Evolutionary conservation across 2,113 vertebrate genomes (phyloP).

Genomic region (Sapayoa aenigma): DNA sequence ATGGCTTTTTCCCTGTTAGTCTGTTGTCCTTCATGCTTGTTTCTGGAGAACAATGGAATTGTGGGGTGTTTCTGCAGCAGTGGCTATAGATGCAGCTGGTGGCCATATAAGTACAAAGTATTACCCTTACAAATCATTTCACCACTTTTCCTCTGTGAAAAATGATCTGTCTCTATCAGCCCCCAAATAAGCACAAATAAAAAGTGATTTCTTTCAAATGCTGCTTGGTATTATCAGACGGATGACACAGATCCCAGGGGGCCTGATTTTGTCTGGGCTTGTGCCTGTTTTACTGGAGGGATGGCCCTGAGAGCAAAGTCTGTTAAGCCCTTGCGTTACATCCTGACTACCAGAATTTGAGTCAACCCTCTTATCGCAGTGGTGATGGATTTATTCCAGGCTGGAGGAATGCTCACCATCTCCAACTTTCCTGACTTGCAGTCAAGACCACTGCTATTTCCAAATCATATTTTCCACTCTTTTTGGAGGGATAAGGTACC

Average conservation of each 20-base stretch:
- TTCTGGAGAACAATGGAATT: not conserved
- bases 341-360: not conserved
- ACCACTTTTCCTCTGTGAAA: not conserved
- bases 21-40: not conserved
- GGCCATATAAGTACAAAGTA: not conserved
- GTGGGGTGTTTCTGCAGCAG: not conserved
- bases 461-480: not conserved
- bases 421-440: not conserved
- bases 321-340: not conserved
- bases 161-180: not conserved
- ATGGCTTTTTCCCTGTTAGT: not conserved
- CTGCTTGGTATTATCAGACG: not conserved
- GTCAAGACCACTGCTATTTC: not conserved
- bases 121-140: not conserved
- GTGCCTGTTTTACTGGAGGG: not conserved
- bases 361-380: accelerated
- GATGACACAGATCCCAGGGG: not conserved
- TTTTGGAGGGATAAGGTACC: not conserved
- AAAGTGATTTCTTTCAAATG: not conserved
- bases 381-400: not conserved
- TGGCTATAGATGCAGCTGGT: not conserved
- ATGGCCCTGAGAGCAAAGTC: not conserved
- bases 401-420: not conserved
- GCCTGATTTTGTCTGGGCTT: not conserved
- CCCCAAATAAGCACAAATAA: not conserved